Evolutionary conservation across 2,797 vertebrate genomes (phyloP), one percentile per base, ranked within the genome.

Genomic region (Bradypodion pumilum): DNA sequence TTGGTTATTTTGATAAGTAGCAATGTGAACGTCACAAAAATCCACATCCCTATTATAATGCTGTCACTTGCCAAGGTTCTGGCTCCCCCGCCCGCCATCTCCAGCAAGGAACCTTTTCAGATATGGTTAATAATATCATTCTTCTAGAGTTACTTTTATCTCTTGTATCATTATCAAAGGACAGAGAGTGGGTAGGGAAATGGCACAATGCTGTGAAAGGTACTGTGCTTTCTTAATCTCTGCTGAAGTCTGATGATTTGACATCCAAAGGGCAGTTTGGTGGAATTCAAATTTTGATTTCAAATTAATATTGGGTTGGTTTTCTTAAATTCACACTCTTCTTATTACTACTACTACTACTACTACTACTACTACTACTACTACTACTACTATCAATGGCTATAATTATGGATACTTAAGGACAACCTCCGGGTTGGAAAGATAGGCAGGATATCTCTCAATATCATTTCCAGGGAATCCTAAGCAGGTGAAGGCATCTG

Each of bases 81-180:
- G 72, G 83, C 49, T 66, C 84, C 69, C 40, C 56, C 46, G n/a
- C 63, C 69, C 42, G 78, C 74, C 82, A 86, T 49, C 21, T 78
- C 83, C 27, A 29, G 9, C 0, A 52, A 66, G 59, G 37, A 80
- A 82, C 0, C 0, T 81, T 87, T 78, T 73, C 82, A 70, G 73
- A 81, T 23, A 59, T 12, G 7, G 62, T 79, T 72, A 56, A 66
- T 56, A 59, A 75, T 74, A 73, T 16, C 74, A 0, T 83, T 83
- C 35, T 32, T 75, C 62, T 25, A 59, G 27, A 78, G 79, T 80
- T 87, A 0, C 12, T 86, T 83, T 74, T 37, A 74, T 25, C 74
- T 44, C 12, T 8, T 29, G 32, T 19, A 72, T 82, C 63, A 85
- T 72, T 1, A 7, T 32, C 78, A 63, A 40, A 25, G 44, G 44